Conservation (phyloP, 2,113 vertebrate genomes). For the Phalacrocorax pelagicus region DNA sequence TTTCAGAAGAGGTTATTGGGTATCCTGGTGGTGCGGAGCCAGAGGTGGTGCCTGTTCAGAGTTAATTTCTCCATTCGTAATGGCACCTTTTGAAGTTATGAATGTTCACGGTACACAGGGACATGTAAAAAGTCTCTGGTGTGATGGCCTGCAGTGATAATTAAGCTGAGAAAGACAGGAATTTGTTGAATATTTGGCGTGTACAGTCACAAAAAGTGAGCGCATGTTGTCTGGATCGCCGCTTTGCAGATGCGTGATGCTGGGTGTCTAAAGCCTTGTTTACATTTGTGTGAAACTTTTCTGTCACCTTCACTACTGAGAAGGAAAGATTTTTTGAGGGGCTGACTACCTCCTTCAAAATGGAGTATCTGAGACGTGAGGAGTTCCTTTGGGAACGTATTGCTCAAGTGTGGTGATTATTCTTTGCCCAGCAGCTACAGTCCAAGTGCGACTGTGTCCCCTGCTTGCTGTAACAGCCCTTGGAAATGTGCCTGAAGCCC, state of each 20-base stretch:
- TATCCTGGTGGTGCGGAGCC: neutral
- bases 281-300: rapidly evolving
- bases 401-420: rapidly evolving
- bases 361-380: neutral
- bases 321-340: neutral
- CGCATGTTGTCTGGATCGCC: rapidly evolving
- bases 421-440: rapidly evolving
- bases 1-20: rapidly evolving
- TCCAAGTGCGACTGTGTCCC: rapidly evolving
- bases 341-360: neutral
- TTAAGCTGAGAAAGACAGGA: neutral
- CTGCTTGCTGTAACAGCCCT: rapidly evolving
- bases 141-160: neutral
- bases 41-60: neutral
- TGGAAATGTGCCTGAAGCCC: neutral
- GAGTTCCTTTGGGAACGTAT: rapidly evolving
- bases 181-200: neutral
- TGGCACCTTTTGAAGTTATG: neutral
- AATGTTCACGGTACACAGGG: rapidly evolving
- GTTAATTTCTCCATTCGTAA: neutral
- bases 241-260: neutral
- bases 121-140: rapidly evolving
- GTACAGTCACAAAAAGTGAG: neutral
- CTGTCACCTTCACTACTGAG: neutral
- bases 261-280: neutral